phyloP scores from a whole-genome alignment of 2,113 vertebrate species.

The Pituophis catenifer region DNA sequence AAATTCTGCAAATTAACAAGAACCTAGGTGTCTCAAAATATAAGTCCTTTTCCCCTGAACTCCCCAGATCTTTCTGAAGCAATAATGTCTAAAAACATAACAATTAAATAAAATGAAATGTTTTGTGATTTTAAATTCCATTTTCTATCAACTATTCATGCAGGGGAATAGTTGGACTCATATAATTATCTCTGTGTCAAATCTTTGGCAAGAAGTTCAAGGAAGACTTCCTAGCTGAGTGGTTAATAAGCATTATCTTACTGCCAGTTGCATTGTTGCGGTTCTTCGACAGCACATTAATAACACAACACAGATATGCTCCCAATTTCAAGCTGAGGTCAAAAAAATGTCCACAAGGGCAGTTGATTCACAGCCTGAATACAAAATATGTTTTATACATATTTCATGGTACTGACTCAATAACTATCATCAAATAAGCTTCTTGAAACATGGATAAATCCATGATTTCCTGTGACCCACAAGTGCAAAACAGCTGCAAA shows the following conservation, averaged over 20 bases:
- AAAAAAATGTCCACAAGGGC: not conserved
- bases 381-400: not conserved
- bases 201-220: conserved; percentile 24
- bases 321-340: not conserved
- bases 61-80: not conserved
- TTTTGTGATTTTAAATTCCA: conserved; percentile 6
- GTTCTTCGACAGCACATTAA: conserved; percentile 26
- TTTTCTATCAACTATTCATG: conserved; percentile 19
- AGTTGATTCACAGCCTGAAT: not conserved
- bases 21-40: not conserved
- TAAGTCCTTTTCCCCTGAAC: not conserved
- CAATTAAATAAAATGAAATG: not conserved
- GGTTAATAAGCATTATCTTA: conserved; percentile 24
- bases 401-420: not conserved
- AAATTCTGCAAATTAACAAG: not conserved
- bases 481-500: not conserved
- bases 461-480: not conserved
- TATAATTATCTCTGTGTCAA: conserved; percentile 24
- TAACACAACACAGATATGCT: conserved; percentile 12
- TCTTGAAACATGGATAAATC: not conserved
- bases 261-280: not conserved
- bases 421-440: not conserved
- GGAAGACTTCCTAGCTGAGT: conserved; percentile 14
- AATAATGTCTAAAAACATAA: conserved; percentile 1
- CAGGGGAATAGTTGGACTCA: not conserved